Evolutionary conservation across 1,140 invertebrate species (phyloP).

Genomic region (Zaprionus gabonicus): DNA sequence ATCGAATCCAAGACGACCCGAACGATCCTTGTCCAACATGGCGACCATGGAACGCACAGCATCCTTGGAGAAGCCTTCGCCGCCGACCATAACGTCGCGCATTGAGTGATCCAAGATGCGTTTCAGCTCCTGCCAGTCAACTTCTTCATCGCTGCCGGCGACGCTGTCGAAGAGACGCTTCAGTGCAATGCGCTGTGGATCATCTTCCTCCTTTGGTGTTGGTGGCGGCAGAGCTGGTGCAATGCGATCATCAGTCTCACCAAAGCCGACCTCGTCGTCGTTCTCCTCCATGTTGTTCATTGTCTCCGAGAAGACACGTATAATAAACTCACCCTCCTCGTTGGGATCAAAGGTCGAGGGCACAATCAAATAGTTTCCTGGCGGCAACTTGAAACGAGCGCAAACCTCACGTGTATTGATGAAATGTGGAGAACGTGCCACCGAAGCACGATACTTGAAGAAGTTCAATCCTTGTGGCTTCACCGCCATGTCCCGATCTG

Average conservation of each 20-base stretch:
- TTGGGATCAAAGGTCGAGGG: conserved; percentile 99
- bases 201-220: conserved; percentile 84
- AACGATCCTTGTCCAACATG: conserved; percentile 96
- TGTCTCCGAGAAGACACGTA: conserved; percentile 98
- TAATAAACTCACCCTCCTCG: conserved; percentile 97
- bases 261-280: conserved; percentile 92
- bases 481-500: conserved; percentile 90
- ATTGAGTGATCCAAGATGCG: conserved; percentile 97
- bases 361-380: conserved; percentile 97
- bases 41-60: conserved; percentile 98
- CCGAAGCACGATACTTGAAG: conserved; percentile 98
- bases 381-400: conserved; percentile 93
- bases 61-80: conserved; percentile 94
- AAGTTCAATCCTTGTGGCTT: conserved; percentile 95
- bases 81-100: conserved; percentile 86
- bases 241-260: conserved; percentile 88
- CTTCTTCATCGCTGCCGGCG: conserved; percentile 95
- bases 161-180: conserved; percentile 93
- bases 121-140: conserved; percentile 97
- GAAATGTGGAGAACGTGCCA: conserved; percentile 96
- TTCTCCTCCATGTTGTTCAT: conserved; percentile 94
- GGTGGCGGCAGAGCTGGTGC: conserved; percentile 74
- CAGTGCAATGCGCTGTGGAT: conserved; percentile 87
- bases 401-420: conserved; percentile 97
- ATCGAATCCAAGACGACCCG: conserved; percentile 96